Evolutionary conservation across 2,888 invertebrate genomes (phyloP), one percentile per base, ranked within the genome.

Genomic region (Bembecia ichneumoniformis): DNA sequence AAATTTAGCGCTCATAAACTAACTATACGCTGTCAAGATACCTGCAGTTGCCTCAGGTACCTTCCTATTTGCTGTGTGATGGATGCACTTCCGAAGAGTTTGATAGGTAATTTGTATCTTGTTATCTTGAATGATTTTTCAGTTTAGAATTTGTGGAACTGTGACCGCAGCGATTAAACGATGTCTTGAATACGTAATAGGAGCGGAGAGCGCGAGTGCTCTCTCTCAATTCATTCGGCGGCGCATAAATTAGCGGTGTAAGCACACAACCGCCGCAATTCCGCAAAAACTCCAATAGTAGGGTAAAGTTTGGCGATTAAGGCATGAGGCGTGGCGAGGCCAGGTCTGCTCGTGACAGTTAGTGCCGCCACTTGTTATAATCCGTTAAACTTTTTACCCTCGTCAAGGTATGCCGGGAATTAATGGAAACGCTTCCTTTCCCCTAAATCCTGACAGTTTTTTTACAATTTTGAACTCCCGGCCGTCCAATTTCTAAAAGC

Each of bases 221-320:
- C 69, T 68, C 50, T 44, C 44, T 44, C 66, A 64, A 77, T 75
- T 78, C 77, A 74, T 68, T 80, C 68, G 65, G 66, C 60, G 61
- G 66, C 74, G 79, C 78, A 84, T 86, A 87, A 86, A 84, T 86
- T 86, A 86, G 74, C 71, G 69, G 70, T 59, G 66, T 62, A 64
- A 63, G 68, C 74, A 73, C 71, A 74, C 72, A 63, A 69, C 73
- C 68, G 63, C 77, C 72, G 73, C 77, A 75, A 71, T 77, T 76
- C 76, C 77, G 66, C 83, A 87, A 87, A 87, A 87, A 86, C 77
- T 84, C 82, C 77, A 81, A 83, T 84, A 73, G 83, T 76, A 74
- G 75, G 77, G 79, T 69, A 84, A 87, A 87, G 83, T 87, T 86
- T 73, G 79, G 78, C 80, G 83, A 86, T 87, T 87, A 86, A 86